Evolutionary conservation across 2,113 vertebrate species (phyloP).

Genomic region (Microtus oregoni): DNA sequence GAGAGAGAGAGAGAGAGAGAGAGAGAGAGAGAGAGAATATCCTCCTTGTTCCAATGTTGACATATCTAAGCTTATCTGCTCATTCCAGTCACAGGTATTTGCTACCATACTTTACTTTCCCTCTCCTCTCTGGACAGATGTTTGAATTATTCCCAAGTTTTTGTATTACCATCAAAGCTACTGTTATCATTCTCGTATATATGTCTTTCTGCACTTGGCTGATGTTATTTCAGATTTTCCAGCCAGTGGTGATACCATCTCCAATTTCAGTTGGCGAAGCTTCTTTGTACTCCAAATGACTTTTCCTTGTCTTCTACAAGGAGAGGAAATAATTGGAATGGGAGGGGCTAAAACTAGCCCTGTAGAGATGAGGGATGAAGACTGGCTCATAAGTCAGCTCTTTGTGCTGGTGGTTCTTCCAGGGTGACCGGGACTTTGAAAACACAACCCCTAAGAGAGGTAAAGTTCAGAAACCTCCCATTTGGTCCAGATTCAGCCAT

Average conservation of each 20-base stretch:
- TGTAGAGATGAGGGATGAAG: background rate
- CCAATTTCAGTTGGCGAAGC: background rate
- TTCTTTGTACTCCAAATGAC: background rate
- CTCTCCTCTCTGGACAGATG: background rate
- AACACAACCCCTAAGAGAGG: background rate
- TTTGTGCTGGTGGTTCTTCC: background rate
- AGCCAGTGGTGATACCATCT: background rate
- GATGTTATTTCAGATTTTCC: background rate
- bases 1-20: no score
- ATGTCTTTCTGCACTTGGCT: background rate
- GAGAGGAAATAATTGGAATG: background rate
- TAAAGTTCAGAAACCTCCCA: background rate
- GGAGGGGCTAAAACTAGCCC: background rate
- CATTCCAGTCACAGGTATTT: background rate
- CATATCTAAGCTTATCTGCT: background rate
- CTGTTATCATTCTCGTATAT: background rate
- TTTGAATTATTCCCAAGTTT: background rate
- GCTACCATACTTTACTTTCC: background rate
- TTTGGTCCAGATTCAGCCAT: background rate
- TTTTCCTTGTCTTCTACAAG: background rate
- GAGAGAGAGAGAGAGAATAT: no score
- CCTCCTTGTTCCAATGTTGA: background rate
- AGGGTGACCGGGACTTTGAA: background rate
- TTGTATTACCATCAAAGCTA: background rate
- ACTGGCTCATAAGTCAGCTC: fast-evolving